A percentile compares a stretch with the other conserved stretches of the same genome.
Evolutionary conservation across 2,797 vertebrate genomes (phyloP).

Genomic region (Calcarius lapponicus): DNA sequence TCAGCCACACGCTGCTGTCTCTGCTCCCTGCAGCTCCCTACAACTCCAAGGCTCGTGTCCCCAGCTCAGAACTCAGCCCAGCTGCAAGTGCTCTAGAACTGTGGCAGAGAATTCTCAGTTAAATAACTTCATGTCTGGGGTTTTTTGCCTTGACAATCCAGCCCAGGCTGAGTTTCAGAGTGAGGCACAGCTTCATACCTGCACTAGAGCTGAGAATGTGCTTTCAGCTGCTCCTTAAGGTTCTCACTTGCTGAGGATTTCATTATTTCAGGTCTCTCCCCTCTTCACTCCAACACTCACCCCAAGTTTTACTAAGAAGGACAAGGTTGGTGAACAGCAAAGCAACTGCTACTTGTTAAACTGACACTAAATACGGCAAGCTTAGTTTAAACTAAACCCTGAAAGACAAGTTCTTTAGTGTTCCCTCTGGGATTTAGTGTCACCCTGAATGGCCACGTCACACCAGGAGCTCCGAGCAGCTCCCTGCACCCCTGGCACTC

Average conservation of each 20-base stretch:
- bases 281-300: background rate
- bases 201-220: fast-evolving
- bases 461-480: fast-evolving
- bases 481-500: background rate
- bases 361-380: fast-evolving
- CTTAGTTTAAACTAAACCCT: fast-evolving
- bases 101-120: background rate
- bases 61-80: background rate
- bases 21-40: background rate
- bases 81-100: background rate
- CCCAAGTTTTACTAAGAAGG: background rate
- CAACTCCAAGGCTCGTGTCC: background rate
- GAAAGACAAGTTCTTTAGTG: background rate
- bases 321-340: background rate
- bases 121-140: background rate
- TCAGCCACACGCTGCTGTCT: background rate
- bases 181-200: fast-evolving
- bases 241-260: background rate
- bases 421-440: fast-evolving
- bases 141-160: background rate
- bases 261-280: background rate
- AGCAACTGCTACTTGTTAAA: background rate
- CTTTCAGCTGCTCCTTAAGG: background rate
- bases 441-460: fast-evolving
- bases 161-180: background rate